Evolutionary conservation across 92 coral and sea anemone genomes (phyloP).

Genomic region (Zoanthus solanderi): DNA sequence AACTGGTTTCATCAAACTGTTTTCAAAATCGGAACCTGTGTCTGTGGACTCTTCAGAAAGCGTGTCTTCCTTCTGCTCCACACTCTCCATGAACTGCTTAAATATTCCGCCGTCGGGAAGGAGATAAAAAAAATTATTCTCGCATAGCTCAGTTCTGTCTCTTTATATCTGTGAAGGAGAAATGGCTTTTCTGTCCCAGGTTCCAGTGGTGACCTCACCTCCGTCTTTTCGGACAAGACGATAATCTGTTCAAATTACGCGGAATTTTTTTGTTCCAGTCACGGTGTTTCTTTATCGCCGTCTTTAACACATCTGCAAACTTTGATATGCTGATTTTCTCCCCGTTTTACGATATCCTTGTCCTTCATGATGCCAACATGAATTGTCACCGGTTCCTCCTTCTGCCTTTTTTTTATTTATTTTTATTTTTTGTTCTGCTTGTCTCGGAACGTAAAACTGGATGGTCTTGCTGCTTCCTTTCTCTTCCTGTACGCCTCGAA

Average conservation of each 20-base stretch:
- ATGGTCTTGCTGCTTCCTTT: neutral
- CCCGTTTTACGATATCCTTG: constrained; percentile 9
- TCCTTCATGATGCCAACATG: constrained; percentile 17
- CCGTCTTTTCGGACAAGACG: constrained; percentile 5
- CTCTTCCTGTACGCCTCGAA: neutral
- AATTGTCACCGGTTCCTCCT: constrained; percentile 1
- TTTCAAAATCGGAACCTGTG: neutral
- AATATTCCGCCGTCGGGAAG: neutral
- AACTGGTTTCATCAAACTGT: neutral
- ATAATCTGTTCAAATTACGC: neutral
- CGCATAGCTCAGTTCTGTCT: neutral
- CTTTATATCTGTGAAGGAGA: constrained; percentile 20
- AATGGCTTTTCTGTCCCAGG: constrained; percentile 18
- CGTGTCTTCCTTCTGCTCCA: constrained; percentile 1
- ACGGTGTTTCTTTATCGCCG: neutral
- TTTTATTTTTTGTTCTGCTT: no score
- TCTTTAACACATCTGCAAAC: constrained; percentile 2
- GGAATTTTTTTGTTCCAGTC: neutral
- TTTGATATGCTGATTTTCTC: constrained; percentile 10
- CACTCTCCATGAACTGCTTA: constrained; percentile 1
- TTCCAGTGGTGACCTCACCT: neutral
- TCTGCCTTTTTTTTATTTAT: neutral
- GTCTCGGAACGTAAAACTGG: neutral
- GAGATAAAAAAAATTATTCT: neutral
- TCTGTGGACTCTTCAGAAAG: constrained; percentile 16